Conservation (phyloP, 2,113 vertebrate species). For the Chaetura pelagica region DNA sequence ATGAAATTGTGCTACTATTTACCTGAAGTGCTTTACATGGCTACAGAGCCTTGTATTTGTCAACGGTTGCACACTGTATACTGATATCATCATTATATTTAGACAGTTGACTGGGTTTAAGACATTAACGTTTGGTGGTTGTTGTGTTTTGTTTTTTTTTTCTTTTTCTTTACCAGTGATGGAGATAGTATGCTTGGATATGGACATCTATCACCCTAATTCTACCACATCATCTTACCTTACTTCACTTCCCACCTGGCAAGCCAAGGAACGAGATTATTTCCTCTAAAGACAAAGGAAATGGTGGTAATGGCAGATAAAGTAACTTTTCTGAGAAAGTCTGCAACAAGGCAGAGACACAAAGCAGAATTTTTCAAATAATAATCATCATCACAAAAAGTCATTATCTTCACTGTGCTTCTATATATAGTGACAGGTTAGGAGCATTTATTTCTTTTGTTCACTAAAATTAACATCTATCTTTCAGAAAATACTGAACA, state of each 20-base stretch:
- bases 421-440: not conserved
- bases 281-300: not conserved
- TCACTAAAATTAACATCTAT: not conserved
- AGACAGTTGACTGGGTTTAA: not conserved
- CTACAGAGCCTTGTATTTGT: not conserved
- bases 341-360: not conserved
- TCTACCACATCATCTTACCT: not conserved
- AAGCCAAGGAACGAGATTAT: not conserved
- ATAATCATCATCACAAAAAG: not conserved
- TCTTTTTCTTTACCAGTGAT: not conserved
- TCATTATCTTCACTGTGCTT: not conserved
- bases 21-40: not conserved
- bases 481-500: not conserved
- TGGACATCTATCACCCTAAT: not conserved
- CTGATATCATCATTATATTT: conserved; percentile 6
- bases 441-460: not conserved
- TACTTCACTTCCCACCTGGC: not conserved
- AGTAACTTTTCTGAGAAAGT: not conserved
- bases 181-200: not conserved
- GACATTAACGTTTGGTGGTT: not conserved
- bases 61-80: not conserved
- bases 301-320: not conserved
- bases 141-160: no score
- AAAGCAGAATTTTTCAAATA: conserved; percentile 9
- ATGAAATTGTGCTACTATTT: conserved; percentile 23